Evolutionary conservation across 23 tunicate genomes (phyloP).

Genomic region (Trididemnum miniatum): DNA sequence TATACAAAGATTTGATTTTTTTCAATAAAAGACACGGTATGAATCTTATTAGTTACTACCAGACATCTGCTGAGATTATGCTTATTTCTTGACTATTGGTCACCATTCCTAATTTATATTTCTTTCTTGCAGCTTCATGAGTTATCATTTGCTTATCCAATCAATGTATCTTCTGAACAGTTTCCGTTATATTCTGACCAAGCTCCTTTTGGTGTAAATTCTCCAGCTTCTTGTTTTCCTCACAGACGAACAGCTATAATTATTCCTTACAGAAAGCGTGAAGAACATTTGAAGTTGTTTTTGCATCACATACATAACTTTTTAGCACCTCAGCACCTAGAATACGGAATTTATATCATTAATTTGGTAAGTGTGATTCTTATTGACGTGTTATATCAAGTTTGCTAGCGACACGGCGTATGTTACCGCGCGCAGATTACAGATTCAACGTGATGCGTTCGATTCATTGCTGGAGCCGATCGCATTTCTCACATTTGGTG

Average conservation of each 20-base stretch:
- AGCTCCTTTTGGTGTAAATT: background rate
- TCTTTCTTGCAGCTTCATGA: background rate
- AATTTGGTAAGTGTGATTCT: conserved; percentile 18
- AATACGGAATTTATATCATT: conserved; percentile 41
- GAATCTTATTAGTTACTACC: too few species aligned
- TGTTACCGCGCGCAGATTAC: too few species aligned
- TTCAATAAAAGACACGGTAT: background rate
- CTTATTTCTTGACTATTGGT: too few species aligned
- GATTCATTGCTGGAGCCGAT: too few species aligned
- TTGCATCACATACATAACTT: conserved; percentile 21
- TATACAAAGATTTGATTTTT: too few species aligned
- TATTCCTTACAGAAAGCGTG: conserved; percentile 70
- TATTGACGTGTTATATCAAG: too few species aligned
- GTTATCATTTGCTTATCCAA: background rate
- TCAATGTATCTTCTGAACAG: background rate
- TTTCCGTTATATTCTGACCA: background rate
- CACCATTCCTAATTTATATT: too few species aligned
- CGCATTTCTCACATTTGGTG: too few species aligned
- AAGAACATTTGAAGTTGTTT: conserved; percentile 54
- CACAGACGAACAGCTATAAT: conserved; percentile 63
- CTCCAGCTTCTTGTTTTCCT: conserved; percentile 56
- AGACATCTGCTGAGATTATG: too few species aligned
- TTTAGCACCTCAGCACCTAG: background rate
- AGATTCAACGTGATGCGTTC: too few species aligned
- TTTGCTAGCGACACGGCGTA: too few species aligned